These are phyloP conservation scores for Tragulus kanchil DNA, from an alignment of 2,113 vertebrate genomes.

Conservation along the genomic window DNA sequence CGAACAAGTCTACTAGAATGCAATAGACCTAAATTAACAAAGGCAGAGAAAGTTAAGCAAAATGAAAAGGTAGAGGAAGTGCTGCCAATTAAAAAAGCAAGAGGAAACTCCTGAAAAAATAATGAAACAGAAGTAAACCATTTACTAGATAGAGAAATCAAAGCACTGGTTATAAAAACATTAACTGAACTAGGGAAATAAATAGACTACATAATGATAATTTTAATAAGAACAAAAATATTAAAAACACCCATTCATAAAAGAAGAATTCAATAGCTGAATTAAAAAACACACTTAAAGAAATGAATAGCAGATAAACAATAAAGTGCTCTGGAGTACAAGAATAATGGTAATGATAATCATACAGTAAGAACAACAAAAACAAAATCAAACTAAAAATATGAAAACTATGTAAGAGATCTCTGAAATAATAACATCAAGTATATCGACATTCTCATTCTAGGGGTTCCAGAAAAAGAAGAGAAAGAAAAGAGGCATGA, in stretches of 20 bases:
- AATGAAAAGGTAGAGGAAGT: background rate
- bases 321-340: background rate
- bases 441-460: background rate
- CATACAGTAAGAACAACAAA: background rate
- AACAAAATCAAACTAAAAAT: background rate
- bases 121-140: background rate
- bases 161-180: background rate
- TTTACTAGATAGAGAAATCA: background rate
- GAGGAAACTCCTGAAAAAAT: background rate
- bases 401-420: background rate
- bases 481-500: background rate
- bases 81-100: background rate
- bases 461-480: background rate
- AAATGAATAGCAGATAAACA: background rate
- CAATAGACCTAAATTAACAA: background rate
- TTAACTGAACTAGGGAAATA: background rate
- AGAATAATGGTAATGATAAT: background rate
- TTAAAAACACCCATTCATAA: background rate
- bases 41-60: background rate
- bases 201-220: background rate
- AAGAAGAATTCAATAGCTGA: background rate
- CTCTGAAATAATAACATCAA: background rate
- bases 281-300: background rate
- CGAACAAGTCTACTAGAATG: background rate
- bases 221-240: background rate